Evolutionary conservation across 2,797 vertebrate species (phyloP).

Genomic region (Alectoris magna): DNA sequence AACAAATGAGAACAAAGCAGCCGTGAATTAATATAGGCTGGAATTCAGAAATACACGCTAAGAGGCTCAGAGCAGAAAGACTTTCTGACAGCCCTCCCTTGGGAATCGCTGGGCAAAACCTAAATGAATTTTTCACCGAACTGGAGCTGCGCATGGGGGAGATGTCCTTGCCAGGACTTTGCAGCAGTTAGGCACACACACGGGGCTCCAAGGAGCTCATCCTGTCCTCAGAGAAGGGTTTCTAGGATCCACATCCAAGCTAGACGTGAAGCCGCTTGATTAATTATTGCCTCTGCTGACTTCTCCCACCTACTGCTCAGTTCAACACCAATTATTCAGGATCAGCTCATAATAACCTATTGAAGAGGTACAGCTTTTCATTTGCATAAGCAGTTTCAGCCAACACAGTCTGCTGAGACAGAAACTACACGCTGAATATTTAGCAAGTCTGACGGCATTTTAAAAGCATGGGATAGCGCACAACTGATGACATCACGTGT

Average conservation of each 20-base stretch:
- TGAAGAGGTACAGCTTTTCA: conserved; percentile 67
- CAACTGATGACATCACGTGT: conserved; percentile 38
- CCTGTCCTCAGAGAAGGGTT: not conserved
- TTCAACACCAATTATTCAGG: conserved; percentile 44
- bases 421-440: conserved; percentile 62
- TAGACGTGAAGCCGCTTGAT: conserved; percentile 34
- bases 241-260: conserved; percentile 15
- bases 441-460: conserved; percentile 62
- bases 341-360: conserved; percentile 41
- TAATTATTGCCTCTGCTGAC: conserved; percentile 55
- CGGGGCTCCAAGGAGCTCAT: not conserved
- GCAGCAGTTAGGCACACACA: not conserved
- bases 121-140: not conserved
- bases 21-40: conserved; percentile 24
- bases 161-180: not conserved
- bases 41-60: conserved; percentile 40
- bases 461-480: conserved; percentile 25
- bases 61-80: conserved; percentile 5
- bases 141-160: not conserved
- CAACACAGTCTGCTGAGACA: conserved; percentile 65
- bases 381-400: conserved; percentile 64
- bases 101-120: conserved; percentile 35
- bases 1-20: conserved; percentile 40
- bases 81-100: conserved; percentile 30
- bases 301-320: conserved; percentile 58